Percentiles rank a stretch among this genome's conserved stretches.
phyloP scores from a whole-genome alignment of 1,140 invertebrate genomes.

The Maniola jurtina region DNA sequence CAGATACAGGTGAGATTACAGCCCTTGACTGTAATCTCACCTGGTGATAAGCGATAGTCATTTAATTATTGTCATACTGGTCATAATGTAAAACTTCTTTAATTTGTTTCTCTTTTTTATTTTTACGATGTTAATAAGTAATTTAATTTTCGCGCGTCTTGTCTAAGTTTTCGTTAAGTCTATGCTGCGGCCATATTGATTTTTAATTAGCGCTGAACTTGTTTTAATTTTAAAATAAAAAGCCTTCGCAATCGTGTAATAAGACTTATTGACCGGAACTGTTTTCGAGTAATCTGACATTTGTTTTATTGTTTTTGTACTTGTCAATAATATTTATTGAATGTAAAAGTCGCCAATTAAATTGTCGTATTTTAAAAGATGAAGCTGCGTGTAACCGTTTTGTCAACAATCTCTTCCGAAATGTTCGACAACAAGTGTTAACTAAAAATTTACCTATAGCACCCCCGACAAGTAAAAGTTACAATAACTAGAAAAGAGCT shows the following conservation, averaged over 20 bases:
- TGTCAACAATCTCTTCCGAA: too few species aligned
- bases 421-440: too few species aligned
- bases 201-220: slow-evolving; percentile 37
- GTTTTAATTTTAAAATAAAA: slow-evolving; percentile 19
- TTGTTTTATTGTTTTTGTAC: slow-evolving; percentile 14
- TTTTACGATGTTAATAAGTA: too few species aligned
- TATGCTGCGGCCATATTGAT: slow-evolving; percentile 11
- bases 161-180: background rate
- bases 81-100: background rate
- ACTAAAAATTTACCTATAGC: too few species aligned
- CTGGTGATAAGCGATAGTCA: too few species aligned
- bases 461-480: too few species aligned
- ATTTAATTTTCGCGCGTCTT: background rate
- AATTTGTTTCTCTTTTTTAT: background rate
- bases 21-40: too few species aligned
- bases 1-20: too few species aligned
- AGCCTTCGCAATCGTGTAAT: slow-evolving; percentile 31
- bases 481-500: too few species aligned
- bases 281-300: slow-evolving; percentile 19
- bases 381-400: too few species aligned
- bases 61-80: too few species aligned
- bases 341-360: background rate
- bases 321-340: slow-evolving; percentile 2
- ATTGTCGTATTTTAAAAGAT: background rate
- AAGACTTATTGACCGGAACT: slow-evolving; percentile 34